These are phyloP conservation scores for Philotrypesis tridentata DNA, from an alignment of 1,140 invertebrate genomes.

Conservation along the genomic window DNA sequence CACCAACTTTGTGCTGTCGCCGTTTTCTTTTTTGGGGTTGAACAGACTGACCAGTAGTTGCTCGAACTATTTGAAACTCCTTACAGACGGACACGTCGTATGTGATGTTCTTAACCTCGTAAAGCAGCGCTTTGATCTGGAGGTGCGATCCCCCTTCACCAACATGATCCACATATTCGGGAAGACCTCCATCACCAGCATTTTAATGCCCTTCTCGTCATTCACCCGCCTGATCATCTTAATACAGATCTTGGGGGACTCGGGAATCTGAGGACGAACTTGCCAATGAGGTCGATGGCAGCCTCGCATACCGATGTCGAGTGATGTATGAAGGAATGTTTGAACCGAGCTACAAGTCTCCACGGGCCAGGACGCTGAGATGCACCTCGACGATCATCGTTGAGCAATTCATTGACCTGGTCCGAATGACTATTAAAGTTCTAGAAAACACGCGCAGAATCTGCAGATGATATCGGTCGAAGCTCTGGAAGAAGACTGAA, in stretches of 20 bases:
- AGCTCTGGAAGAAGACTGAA: constrained; percentile 97
- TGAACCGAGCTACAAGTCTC: constrained; percentile 96
- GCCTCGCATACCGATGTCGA: constrained; percentile 98
- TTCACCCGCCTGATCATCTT: constrained; percentile 98
- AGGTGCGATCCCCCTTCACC: constrained; percentile 80
- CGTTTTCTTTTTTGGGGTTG: constrained; percentile 95
- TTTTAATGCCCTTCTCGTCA: constrained; percentile 96
- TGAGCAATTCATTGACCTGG: constrained; percentile 99
- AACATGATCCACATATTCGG: constrained; percentile 99
- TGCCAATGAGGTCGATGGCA: constrained; percentile 98
- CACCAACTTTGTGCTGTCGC: constrained; percentile 85
- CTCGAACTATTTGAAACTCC: constrained; percentile 96
- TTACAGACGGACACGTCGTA: constrained; percentile 95
- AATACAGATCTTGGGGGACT: constrained; percentile 97
- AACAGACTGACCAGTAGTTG: constrained; percentile 94
- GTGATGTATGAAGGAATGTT: constrained; percentile 95
- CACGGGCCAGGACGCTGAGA: constrained; percentile 90
- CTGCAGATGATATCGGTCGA: constrained; percentile 93
- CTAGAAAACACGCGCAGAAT: constrained; percentile 89
- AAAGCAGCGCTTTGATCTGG: constrained; percentile 78
- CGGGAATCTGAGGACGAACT: constrained; percentile 98
- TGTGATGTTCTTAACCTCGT: constrained; percentile 96
- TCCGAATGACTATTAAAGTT: constrained; percentile 96
- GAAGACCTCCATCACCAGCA: constrained; percentile 99
- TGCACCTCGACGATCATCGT: constrained; percentile 99